Conservation (phyloP, 1,140 invertebrate species). For the Plectrocnemia conspersa region DNA sequence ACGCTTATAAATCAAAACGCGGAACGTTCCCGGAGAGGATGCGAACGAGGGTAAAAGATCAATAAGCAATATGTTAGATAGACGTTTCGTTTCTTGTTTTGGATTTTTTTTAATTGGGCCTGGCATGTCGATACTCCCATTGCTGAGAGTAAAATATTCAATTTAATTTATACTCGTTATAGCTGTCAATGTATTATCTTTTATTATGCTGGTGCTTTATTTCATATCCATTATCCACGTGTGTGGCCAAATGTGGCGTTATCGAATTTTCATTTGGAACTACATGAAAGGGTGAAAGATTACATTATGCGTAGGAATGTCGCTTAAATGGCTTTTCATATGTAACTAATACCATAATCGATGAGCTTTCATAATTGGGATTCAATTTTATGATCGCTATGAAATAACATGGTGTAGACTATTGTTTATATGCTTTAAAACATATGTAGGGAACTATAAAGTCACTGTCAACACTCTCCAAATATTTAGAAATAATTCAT, state of each 20-base stretch:
- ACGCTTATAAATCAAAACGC: slow-evolving; percentile 15
- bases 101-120: slow-evolving; percentile 30
- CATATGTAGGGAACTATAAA: too few species aligned
- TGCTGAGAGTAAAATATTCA: slow-evolving; percentile 23
- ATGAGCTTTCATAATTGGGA: too few species aligned
- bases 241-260: slow-evolving; percentile 27
- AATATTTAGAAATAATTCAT: slow-evolving; percentile 7
- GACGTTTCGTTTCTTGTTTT: slow-evolving; percentile 1
- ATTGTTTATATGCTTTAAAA: too few species aligned
- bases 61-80: slow-evolving; percentile 4
- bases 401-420: too few species aligned
- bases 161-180: slow-evolving; percentile 33
- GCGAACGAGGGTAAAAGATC: slow-evolving; percentile 9
- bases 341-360: slow-evolving; percentile 4
- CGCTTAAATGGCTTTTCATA: slow-evolving; percentile 4
- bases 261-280: slow-evolving; percentile 11
- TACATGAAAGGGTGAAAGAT: slow-evolving; percentile 2
- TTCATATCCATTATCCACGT: slow-evolving; percentile 30
- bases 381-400: too few species aligned
- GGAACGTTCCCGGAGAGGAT: slow-evolving; percentile 3
- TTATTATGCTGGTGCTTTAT: slow-evolving; percentile 33
- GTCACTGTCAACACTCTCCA: too few species aligned
- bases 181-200: slow-evolving; percentile 31
- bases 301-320: slow-evolving; percentile 8
- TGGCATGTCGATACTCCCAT: slow-evolving; percentile 19